These are phyloP conservation scores for Camelus bactrianus DNA, from an alignment of 2,113 vertebrate species.

Conservation along the genomic window DNA sequence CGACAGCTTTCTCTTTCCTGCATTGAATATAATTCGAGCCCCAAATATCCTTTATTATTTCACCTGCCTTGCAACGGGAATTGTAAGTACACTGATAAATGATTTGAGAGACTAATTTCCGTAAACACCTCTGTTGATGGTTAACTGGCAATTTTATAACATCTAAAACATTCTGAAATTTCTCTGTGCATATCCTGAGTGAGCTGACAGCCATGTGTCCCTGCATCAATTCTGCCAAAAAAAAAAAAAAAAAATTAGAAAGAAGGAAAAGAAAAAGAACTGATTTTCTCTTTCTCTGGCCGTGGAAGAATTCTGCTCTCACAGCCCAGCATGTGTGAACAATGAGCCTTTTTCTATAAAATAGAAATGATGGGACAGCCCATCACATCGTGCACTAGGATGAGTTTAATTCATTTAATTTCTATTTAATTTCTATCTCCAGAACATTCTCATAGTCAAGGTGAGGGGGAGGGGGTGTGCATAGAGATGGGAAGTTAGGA, in stretches of 20 bases:
- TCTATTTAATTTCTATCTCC: neutral
- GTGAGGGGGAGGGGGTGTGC: neutral
- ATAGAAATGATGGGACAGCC: neutral
- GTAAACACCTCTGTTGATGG: neutral
- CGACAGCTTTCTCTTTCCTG: conserved; percentile 60
- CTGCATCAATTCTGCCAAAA: neutral
- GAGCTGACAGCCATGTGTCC: neutral
- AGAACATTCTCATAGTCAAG: neutral
- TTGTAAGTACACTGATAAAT: conserved; percentile 58
- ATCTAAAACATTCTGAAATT: conserved; percentile 30
- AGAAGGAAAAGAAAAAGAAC: neutral
- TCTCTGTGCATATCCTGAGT: neutral
- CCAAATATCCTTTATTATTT: conserved; percentile 54
- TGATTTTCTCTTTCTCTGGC: conserved; percentile 28
- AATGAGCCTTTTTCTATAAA: conserved; percentile 5
- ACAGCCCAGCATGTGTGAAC: neutral
- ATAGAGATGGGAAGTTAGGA: neutral
- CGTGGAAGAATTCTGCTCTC: conserved; percentile 4
- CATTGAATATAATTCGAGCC: neutral
- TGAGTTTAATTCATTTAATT: neutral
- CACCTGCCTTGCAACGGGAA: conserved; percentile 53
- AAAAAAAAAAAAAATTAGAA: neutral
- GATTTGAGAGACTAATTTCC: conserved; percentile 62
- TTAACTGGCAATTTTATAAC: conserved; percentile 26
- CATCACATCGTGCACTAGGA: neutral